A percentile compares a stretch with the other conserved stretches of the same genome.
Conservation (phyloP, 35 echinoderm and acorn worm species). For the Eucidaris tribuloides region DNA sequence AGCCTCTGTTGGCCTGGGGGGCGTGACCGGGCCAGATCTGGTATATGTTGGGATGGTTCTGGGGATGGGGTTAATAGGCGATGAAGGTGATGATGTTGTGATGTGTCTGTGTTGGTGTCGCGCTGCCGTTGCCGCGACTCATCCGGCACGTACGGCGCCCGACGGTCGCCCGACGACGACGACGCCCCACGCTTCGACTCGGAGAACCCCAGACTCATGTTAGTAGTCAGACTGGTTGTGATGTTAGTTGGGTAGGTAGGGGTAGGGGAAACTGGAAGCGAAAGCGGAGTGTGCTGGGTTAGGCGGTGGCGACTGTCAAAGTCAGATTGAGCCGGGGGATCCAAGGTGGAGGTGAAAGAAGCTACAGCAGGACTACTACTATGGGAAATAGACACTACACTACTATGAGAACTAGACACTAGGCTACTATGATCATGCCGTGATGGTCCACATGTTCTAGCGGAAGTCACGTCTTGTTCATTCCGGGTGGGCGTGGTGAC, state of each 20-base stretch:
- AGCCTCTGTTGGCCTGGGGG: slow-evolving; percentile 15
- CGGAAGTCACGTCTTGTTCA: no score
- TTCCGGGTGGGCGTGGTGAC: no score
- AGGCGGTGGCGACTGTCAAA: no score
- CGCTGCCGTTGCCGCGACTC: neutral
- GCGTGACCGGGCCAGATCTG: slow-evolving; percentile 17
- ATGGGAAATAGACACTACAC: no score
- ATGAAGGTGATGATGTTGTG: slow-evolving; percentile 30
- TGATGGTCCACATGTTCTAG: no score
- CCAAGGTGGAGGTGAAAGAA: no score
- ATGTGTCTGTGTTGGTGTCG: neutral
- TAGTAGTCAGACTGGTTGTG: neutral
- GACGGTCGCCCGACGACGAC: neutral
- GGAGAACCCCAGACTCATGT: neutral
- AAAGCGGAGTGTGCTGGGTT: neutral
- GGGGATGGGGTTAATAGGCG: slow-evolving; percentile 33
- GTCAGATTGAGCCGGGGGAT: no score
- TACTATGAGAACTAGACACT: no score
- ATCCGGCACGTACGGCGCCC: no score
- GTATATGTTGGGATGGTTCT: slow-evolving; percentile 44
- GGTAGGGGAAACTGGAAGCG: slow-evolving; percentile 12
- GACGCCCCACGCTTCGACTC: neutral
- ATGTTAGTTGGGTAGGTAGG: neutral
- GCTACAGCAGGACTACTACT: no score
- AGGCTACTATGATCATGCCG: no score